Percentiles rank a stretch among this genome's conserved stretches.
Evolutionary conservation across 2,113 vertebrate genomes (phyloP).

Genomic region (Stegastes partitus): DNA sequence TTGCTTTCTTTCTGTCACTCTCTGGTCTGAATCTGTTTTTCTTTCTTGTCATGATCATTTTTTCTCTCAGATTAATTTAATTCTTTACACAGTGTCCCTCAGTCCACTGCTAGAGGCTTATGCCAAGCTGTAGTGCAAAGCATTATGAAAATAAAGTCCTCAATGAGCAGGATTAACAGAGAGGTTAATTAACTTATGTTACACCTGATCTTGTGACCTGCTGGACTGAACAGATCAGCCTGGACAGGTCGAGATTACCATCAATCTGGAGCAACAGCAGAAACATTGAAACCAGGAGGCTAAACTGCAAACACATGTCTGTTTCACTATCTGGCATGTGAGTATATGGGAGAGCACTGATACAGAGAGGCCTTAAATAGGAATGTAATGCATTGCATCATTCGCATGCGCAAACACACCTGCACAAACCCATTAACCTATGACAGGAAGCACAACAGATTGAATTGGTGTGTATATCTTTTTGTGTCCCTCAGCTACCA

Average conservation of each 20-base stretch:
- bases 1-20: too few species aligned
- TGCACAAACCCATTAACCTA: slow-evolving; percentile 42
- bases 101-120: not conserved
- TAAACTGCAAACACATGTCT: not conserved
- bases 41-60: too few species aligned
- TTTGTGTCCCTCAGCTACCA: slow-evolving; percentile 19
- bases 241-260: slow-evolving; percentile 59
- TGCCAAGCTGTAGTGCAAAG: not conserved
- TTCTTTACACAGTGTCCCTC: not conserved
- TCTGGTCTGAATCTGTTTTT: too few species aligned
- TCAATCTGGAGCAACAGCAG: slow-evolving; percentile 41
- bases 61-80: too few species aligned
- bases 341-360: slow-evolving; percentile 6
- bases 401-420: slow-evolving; percentile 44
- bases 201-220: slow-evolving; percentile 62
- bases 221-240: slow-evolving; percentile 49
- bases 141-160: slow-evolving; percentile 50
- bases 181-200: slow-evolving; percentile 66
- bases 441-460: slow-evolving; percentile 46
- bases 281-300: not conserved
- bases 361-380: slow-evolving; percentile 29
- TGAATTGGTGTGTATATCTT: slow-evolving; percentile 38
- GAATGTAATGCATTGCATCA: slow-evolving; percentile 44
- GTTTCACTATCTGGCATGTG: slow-evolving; percentile 8
- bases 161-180: slow-evolving; percentile 53